A percentile compares a stretch with the other conserved stretches of the same genome.
Conservation (phyloP, 1,140 invertebrate species). For the Achroia grisella region DNA sequence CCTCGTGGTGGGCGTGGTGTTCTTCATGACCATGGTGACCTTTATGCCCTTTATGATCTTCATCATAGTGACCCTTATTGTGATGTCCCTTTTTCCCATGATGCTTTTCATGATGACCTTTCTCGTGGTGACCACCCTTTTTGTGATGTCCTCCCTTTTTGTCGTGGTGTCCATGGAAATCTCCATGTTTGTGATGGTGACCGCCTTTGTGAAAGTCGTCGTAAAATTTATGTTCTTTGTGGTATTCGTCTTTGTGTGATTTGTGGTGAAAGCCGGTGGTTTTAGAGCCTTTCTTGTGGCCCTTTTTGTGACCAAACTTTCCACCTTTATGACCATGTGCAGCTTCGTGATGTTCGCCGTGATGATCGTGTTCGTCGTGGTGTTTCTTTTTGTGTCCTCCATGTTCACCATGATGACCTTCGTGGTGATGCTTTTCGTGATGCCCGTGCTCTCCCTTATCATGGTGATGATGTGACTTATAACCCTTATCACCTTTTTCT, state of each 20-base stretch:
- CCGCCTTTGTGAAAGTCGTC: constrained; percentile 87
- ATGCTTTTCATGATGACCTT: constrained; percentile 80
- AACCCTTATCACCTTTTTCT: constrained; percentile 80
- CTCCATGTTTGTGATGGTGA: constrained; percentile 80
- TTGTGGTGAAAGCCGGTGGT: constrained; percentile 86
- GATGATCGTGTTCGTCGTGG: constrained; percentile 80
- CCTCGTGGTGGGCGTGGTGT: constrained; percentile 78
- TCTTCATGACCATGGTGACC: constrained; percentile 78
- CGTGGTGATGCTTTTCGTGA: constrained; percentile 81
- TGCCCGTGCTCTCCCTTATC: constrained; percentile 82
- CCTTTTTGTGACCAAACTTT: constrained; percentile 84
- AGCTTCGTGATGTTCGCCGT: constrained; percentile 81
- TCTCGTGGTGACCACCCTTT: constrained; percentile 82
- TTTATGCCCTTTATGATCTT: constrained; percentile 77
- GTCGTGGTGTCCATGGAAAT: constrained; percentile 80
- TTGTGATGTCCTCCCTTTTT: constrained; percentile 81
- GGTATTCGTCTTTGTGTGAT: constrained; percentile 87
- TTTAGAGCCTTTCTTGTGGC: constrained; percentile 83
- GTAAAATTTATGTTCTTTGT: constrained; percentile 89
- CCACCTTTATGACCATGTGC: constrained; percentile 84
- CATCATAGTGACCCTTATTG: constrained; percentile 80
- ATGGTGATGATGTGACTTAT: constrained; percentile 79
- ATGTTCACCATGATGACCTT: constrained; percentile 82
- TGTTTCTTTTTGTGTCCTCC: constrained; percentile 84
- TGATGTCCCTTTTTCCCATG: constrained; percentile 83